Conservation (phyloP, 2,888 invertebrate genomes). For the Notodonta dromedarius region DNA sequence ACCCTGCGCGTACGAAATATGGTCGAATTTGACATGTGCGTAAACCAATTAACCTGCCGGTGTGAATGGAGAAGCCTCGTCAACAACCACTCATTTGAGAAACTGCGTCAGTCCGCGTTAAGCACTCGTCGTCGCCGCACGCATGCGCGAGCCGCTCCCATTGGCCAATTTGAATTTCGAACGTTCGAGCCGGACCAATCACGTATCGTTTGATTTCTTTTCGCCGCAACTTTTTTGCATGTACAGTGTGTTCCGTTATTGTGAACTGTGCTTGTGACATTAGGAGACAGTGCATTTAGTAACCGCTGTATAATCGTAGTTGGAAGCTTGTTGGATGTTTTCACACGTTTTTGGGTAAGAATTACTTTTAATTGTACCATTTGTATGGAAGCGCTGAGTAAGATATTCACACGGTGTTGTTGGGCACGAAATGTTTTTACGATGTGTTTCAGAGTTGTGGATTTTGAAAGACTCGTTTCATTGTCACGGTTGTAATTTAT, state of each 20-base stretch:
- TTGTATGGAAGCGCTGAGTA: slow-evolving; percentile 24
- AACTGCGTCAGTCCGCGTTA: slow-evolving; percentile 72
- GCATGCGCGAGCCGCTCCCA: slow-evolving; percentile 55
- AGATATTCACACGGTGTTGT: slow-evolving; percentile 35
- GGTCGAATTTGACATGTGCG: slow-evolving; percentile 31
- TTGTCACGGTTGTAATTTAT: slow-evolving; percentile 40
- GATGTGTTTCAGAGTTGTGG: slow-evolving; percentile 22
- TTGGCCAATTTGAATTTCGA: slow-evolving; percentile 70
- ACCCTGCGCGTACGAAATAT: slow-evolving; percentile 9
- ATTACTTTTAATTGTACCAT: slow-evolving; percentile 54
- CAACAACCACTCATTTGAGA: slow-evolving; percentile 72
- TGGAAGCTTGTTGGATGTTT: slow-evolving; percentile 73
- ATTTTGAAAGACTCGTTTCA: slow-evolving; percentile 38
- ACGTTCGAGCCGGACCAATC: slow-evolving; percentile 67
- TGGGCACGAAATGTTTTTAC: slow-evolving; percentile 21
- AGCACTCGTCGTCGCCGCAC: slow-evolving; percentile 64
- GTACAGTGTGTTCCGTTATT: slow-evolving; percentile 68
- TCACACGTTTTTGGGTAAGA: slow-evolving; percentile 71
- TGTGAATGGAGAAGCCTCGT: slow-evolving; percentile 77
- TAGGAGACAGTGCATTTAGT: slow-evolving; percentile 52
- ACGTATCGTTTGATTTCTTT: slow-evolving; percentile 75
- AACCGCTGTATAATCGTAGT: slow-evolving; percentile 46
- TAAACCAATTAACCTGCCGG: slow-evolving; percentile 53
- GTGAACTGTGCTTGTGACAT: slow-evolving; percentile 73
- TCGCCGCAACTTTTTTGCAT: slow-evolving; percentile 66